phyloP scores from a whole-genome alignment of 1,140 invertebrate species.

The Tetranychus cinnabarinus region DNA sequence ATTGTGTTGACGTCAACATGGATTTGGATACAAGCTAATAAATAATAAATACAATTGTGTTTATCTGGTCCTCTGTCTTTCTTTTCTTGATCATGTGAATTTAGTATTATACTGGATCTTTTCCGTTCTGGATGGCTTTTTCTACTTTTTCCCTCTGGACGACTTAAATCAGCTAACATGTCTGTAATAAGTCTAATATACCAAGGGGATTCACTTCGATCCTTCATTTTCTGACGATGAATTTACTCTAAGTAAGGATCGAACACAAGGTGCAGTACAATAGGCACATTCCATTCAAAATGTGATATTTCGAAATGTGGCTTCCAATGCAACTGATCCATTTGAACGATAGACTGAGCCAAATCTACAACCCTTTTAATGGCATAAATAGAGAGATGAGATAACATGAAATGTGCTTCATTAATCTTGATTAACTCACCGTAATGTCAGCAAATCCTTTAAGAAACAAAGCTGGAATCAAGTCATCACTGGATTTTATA shows the following conservation, averaged over 20 bases:
- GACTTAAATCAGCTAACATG: slow-evolving; percentile 8
- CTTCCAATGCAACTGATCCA: neutral
- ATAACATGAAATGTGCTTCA: neutral
- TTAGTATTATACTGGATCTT: slow-evolving; percentile 7
- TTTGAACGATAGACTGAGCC: neutral
- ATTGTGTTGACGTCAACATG: no score
- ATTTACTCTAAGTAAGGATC: neutral
- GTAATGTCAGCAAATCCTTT: slow-evolving; percentile 9
- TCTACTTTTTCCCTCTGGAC: slow-evolving; percentile 16
- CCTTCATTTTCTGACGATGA: neutral
- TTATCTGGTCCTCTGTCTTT: no score
- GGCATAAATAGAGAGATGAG: neutral
- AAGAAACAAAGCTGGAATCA: slow-evolving; percentile 7
- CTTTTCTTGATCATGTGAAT: no score
- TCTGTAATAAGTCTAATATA: slow-evolving; percentile 4
- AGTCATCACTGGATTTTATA: slow-evolving; percentile 2
- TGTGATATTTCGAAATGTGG: slow-evolving; percentile 3
- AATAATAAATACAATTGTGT: no score
- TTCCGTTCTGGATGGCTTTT: slow-evolving; percentile 7
- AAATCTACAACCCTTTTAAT: neutral
- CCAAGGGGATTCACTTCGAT: slow-evolving; percentile 7
- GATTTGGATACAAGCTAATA: no score
- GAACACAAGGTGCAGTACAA: slow-evolving; percentile 8
- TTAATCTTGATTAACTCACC: neutral
- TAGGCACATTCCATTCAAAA: neutral